phyloP scores from a whole-genome alignment of 2,113 vertebrate genomes.

The Ornithorhynchus anatinus region DNA sequence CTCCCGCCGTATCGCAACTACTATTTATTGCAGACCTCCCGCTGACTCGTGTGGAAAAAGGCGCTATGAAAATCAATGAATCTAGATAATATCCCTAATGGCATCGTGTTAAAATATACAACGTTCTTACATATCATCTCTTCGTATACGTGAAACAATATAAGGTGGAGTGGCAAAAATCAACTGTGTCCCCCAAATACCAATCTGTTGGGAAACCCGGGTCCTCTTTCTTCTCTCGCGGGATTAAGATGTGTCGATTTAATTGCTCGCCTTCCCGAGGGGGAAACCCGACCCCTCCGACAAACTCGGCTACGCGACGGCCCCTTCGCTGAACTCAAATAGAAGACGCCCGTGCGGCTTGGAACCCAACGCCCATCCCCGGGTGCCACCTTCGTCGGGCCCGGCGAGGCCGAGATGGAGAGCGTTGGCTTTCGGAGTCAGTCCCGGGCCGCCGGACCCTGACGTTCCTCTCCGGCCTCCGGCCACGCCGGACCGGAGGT shows the following conservation, averaged over 20 bases:
- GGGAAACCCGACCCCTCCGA: constrained; percentile 39
- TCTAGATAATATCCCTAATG: constrained; percentile 73
- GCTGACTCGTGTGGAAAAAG: constrained; percentile 82
- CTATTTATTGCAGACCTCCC: constrained; percentile 86
- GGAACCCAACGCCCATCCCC: too few species aligned
- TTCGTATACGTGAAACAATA: constrained; percentile 70
- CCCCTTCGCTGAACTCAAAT: constrained; percentile 24
- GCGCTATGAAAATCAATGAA: constrained; percentile 84
- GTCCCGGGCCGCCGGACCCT: too few species aligned
- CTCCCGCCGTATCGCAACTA: constrained; percentile 71
- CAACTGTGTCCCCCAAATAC: constrained; percentile 66
- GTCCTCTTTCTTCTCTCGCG: constrained; percentile 46
- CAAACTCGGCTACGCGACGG: constrained; percentile 26
- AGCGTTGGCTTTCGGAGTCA: too few species aligned
- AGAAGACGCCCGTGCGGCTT: too few species aligned
- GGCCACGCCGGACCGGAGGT: too few species aligned
- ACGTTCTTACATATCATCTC: constrained; percentile 60
- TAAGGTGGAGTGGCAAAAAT: constrained; percentile 67
- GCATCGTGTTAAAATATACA: constrained; percentile 70
- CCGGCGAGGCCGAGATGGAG: too few species aligned
- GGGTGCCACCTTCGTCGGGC: too few species aligned
- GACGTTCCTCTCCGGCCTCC: too few species aligned
- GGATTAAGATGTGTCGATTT: constrained; percentile 54
- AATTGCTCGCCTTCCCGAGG: constrained; percentile 43
- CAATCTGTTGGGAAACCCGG: constrained; percentile 54